phyloP scores from a whole-genome alignment of 2,797 vertebrate genomes.

The Gymnopithys bicolor region DNA sequence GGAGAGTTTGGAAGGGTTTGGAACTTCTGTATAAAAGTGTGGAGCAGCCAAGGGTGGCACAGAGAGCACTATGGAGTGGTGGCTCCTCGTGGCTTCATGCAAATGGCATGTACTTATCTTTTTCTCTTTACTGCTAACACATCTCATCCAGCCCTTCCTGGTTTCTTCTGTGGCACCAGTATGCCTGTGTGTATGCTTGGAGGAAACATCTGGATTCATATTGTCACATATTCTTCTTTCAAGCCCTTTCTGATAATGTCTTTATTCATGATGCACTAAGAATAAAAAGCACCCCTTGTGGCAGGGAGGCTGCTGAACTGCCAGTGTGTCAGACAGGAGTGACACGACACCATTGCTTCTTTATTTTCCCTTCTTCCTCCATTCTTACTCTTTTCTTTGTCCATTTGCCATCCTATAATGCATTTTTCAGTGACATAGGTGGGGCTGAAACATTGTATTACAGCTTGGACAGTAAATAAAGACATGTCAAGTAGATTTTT shows the following conservation, averaged over 20 bases:
- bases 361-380: background rate
- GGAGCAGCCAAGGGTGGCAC: background rate
- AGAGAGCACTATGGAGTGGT: background rate
- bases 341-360: fast-evolving
- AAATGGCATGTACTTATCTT: background rate
- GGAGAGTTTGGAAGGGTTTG: background rate
- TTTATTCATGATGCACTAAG: background rate
- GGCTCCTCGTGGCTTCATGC: background rate
- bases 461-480: background rate
- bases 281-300: background rate
- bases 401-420: background rate
- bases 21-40: fast-evolving
- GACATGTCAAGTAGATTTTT: background rate
- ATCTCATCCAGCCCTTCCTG: background rate
- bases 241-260: background rate
- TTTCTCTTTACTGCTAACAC: background rate
- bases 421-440: background rate
- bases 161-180: background rate
- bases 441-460: background rate
- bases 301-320: background rate
- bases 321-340: background rate
- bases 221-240: background rate
- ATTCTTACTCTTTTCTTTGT: background rate
- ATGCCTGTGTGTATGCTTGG: background rate
- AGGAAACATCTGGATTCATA: background rate